Evolutionary conservation across 2,888 invertebrate genomes (phyloP).

Genomic region (Caenorhabditis japonica): DNA sequence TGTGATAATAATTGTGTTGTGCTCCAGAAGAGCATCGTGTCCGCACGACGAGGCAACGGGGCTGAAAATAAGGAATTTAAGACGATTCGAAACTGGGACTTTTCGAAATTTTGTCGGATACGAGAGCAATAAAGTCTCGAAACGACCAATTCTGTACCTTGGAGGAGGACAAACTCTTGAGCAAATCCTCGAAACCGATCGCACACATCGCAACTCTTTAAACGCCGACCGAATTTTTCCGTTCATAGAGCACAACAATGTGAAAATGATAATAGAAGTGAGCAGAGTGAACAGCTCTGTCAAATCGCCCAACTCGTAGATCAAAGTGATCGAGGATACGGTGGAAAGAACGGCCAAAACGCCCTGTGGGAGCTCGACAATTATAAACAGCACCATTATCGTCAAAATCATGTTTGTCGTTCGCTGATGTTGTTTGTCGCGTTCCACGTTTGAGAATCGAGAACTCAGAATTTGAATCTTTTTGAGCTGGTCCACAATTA

Average conservation of each 20-base stretch:
- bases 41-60: slow-evolving; percentile 42
- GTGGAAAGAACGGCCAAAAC: slow-evolving; percentile 67
- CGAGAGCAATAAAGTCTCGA: neutral
- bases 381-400: slow-evolving; percentile 73
- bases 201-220: slow-evolving; percentile 53
- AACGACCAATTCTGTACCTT: slow-evolving; percentile 18
- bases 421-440: slow-evolving; percentile 70
- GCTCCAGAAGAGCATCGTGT: slow-evolving; percentile 48
- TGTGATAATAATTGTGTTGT: slow-evolving; percentile 51
- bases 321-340: slow-evolving; percentile 51
- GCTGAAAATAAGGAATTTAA: slow-evolving; percentile 21
- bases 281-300: slow-evolving; percentile 73
- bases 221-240: slow-evolving; percentile 62
- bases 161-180: slow-evolving; percentile 36
- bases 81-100: neutral
- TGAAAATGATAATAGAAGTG: slow-evolving; percentile 72
- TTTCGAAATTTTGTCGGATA: too few relatives aligned
- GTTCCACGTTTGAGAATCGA: slow-evolving; percentile 65
- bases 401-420: slow-evolving; percentile 74
- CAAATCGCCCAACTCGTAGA: slow-evolving; percentile 68
- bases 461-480: slow-evolving; percentile 65
- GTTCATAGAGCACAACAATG: slow-evolving; percentile 71
- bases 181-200: slow-evolving; percentile 21
- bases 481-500: slow-evolving; percentile 68
- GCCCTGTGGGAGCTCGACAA: slow-evolving; percentile 73